Evolutionary conservation across 2,113 vertebrate genomes (phyloP), one percentile per base, ranked within the genome.

Genomic region (Notothenia rossii): DNA sequence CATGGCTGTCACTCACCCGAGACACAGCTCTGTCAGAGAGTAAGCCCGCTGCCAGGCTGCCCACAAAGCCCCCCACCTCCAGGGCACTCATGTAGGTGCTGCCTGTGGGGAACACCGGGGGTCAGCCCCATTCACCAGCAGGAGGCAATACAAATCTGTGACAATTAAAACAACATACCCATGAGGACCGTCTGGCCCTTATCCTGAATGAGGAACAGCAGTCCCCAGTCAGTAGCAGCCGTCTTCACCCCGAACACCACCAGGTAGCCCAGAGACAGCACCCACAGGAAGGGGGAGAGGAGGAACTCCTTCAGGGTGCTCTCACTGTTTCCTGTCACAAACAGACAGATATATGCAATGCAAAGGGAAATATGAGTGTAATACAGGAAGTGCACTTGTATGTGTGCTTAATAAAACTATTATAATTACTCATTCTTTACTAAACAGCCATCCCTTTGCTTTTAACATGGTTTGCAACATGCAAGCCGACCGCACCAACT

Each of bases 191-290:
- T 97, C 62, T 99, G 97, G 82, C 97, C 97, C 88, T 97, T 98
- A 86, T 99, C 98, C 89, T 99, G 98, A 91, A 99, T 99, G 33
- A 99, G 96, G 87, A 98, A 99, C 60, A 99, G 96, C 91, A 99
- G 98, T 17, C 98, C 98, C 98, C 98, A 99, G 69, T 99, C 98
- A 0, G 98, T 97, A 59, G 96, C 98, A 73, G 97, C 98, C 0
- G 97, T 99, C 94, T 99, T 99, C 74, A 98, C 97, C 25, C 98
- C 98, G 60, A 99, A 99, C 76, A 99, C 98, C 0, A 99, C 97
- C 75, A 99, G 88, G 85, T 99, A 99, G 56, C 96, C 96, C 10
- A 94, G 91, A 2, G 98, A 99, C 66, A 99, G 95, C 77, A 99
- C 95, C 98, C 98, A 99, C 50, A 99, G 96, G 91, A 98, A 99